These are phyloP conservation scores for Adineta ricciae DNA, from an alignment of 2,888 invertebrate species.

Conservation along the genomic window DNA sequence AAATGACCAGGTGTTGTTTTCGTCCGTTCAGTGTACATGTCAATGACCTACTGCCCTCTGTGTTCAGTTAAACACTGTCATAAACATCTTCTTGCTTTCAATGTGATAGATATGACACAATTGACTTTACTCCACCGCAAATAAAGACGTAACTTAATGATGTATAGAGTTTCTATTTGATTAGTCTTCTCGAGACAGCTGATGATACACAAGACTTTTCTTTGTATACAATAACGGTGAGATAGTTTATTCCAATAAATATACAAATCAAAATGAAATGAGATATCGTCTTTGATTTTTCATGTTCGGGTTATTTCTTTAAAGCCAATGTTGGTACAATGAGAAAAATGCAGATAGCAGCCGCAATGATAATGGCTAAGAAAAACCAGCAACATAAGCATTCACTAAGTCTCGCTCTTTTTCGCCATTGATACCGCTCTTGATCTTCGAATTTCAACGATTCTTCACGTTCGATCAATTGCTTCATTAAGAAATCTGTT, in stretches of 20 bases:
- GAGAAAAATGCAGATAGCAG: conserved; percentile 9
- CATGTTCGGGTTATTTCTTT: background rate
- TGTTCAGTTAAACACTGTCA: background rate
- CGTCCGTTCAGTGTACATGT: background rate
- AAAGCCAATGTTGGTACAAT: background rate
- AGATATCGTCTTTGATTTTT: background rate
- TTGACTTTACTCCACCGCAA: too few species aligned
- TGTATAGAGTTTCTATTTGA: too few species aligned
- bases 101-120: too few species aligned
- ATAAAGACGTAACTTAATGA: too few species aligned
- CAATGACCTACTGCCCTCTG: background rate
- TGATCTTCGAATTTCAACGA: conserved; percentile 11
- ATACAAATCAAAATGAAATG: background rate
- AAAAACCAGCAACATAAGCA: conserved; percentile 20
- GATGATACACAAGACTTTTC: too few species aligned
- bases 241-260: background rate
- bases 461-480: conserved; percentile 14
- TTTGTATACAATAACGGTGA: background rate
- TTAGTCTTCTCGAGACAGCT: too few species aligned
- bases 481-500: background rate
- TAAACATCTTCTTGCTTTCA: too few species aligned
- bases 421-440: conserved; percentile 19
- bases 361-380: conserved; percentile 15
- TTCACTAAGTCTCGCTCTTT: conserved; percentile 17
- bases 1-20: background rate